Evolutionary conservation across 1,140 invertebrate species (phyloP), one percentile per base, ranked within the genome.

Genomic region (Belonocnema kinseyi): DNA sequence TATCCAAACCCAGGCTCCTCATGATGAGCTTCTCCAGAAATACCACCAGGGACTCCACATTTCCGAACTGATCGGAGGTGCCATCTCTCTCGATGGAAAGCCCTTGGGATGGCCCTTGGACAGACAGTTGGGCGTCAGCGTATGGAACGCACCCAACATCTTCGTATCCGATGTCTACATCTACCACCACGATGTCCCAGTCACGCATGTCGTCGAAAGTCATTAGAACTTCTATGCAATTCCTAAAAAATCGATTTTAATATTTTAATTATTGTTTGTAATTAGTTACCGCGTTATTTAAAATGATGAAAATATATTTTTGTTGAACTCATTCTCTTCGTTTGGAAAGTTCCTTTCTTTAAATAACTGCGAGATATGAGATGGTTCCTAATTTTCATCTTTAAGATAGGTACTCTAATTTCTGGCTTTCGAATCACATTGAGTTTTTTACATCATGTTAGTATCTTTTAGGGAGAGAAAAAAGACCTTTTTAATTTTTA

Each of bases 21-120:
- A 33, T 33, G 26, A 33, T 33, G 26, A 33, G 26, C 26, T 33
- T 33, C 26, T 33, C 26, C 26, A 33, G 26, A 33, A 33, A 33
- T 33, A 33, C 26, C 26, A 33, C 26, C 26, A 33, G 26, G 26
- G 26, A 33, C 26, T 33, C 26, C 26, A 33, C 26, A 33, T 33
- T 33, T 33, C 26, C 26, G 26, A 33, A 33, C 2, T 33, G 26
- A 33, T 33, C 5, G 26, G 26, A 33, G 26, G 26, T 33, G 26
- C 26, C 4, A 33, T 33, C 26, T 33, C 26, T 33, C 26, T 33
- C 26, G 26, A 33, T 33, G 85, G 86, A 75, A 90, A 83, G 76
- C 89, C 92, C 6, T 88, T 93, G 74, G 93, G 93, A 19, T 93
- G 88, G 81, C 92, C 92, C 14, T 89, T 93, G 72, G 91, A 93